Base-by-base conservation (phyloP, 2,888 invertebrate species). In the Diogma glabrata region DNA sequence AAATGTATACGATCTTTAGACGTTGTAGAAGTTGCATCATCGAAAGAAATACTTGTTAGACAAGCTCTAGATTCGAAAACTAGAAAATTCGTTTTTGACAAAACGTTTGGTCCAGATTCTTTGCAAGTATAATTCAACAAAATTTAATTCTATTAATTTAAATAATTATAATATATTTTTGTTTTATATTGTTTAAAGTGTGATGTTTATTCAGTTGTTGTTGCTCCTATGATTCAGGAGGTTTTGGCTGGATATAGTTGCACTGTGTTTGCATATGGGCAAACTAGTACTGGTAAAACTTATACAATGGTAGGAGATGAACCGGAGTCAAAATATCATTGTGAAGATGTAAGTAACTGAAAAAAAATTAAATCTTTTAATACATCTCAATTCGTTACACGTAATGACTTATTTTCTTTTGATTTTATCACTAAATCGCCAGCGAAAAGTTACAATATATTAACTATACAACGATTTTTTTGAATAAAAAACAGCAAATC, bases 201-300 rank as follows among this genome's bases (percentile, higher is more conserved):
- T 51, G 89, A 92, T 64, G 81, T 99, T 6, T 97, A 96, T 69
- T 79, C 82, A 56, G 76, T 82, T 28, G 87, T 96, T 40, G 93
- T 95, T 10, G 80, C 81, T 49, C 95, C 95, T 0, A 76, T 94
- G 19, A 83, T 97, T 51, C 82, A 87, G 53, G 93, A 96, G 71
- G 95, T 97, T 7, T 73, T 97, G 19, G 76, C 80, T 20, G 97
- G 97, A 0, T 99, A 95, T 70, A 97, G 96, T 70, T 97, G 96
- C 67, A 99, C 97, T 0, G 91, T 97, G 16, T 97, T 99, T 73
- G 96, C 96, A 19, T 97, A 89, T 72, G 95, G 93, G 3, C 89
- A 90, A 71, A 90, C 90, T 0, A 90, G 90, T 51, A 87, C 87
- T 0, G 97, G 97, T 6, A 99, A 99, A 72, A 99, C 97, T 0